Evolutionary conservation across 2,113 vertebrate genomes (phyloP).

Genomic region (Pseudorasbora parva): DNA sequence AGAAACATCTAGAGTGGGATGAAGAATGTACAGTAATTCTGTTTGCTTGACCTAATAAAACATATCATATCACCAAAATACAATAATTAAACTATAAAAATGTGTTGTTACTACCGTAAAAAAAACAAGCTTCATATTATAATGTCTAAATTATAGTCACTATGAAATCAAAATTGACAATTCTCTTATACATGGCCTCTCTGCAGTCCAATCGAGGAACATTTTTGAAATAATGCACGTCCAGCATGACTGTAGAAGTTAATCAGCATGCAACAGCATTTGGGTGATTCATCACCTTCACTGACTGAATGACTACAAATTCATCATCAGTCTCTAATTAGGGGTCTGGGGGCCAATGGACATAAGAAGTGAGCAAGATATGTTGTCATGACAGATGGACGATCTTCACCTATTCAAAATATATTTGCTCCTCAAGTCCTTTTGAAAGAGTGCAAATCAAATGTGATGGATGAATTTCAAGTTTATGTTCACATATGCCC

Average conservation of each 20-base stretch:
- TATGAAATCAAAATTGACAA: too few species aligned
- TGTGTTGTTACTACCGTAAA: too few species aligned
- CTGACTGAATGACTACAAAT: constrained; percentile 12
- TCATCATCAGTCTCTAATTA: constrained; percentile 26
- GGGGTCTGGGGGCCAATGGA: not conserved
- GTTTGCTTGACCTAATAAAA: too few species aligned
- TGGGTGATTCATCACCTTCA: constrained; percentile 38
- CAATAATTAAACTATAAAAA: too few species aligned
- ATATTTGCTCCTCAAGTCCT: not conserved
- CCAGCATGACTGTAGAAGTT: not conserved
- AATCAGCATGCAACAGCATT: constrained; percentile 3
- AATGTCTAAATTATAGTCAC: too few species aligned
- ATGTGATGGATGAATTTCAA: not conserved
- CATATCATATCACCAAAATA: too few species aligned
- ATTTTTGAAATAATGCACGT: constrained; percentile 1
- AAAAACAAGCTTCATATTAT: too few species aligned
- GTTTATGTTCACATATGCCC: not conserved
- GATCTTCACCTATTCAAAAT: not conserved
- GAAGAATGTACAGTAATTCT: too few species aligned
- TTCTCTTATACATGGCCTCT: too few species aligned
- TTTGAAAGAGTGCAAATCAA: not conserved
- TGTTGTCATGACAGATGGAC: not conserved
- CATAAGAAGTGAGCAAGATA: not conserved
- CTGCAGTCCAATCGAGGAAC: not conserved
- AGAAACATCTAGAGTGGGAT: too few species aligned